Conservation (phyloP, 2,888 invertebrate species). For the Formica aserva region DNA sequence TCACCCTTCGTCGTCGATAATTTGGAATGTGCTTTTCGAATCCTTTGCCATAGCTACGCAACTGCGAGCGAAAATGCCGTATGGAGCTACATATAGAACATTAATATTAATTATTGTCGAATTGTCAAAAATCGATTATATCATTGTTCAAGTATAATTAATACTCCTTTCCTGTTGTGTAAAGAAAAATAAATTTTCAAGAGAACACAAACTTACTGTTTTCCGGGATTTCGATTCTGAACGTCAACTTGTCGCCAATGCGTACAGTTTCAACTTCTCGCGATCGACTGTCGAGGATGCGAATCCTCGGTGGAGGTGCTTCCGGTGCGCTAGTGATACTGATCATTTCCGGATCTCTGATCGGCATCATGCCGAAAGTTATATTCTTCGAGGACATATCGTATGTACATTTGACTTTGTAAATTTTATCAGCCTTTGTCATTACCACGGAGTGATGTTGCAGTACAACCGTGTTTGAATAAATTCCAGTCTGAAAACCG, state of each 20-base stretch:
- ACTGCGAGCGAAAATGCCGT: constrained; percentile 97
- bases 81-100: constrained; percentile 90
- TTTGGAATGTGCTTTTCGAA: constrained; percentile 97
- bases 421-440: constrained; percentile 98
- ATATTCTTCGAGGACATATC: constrained; percentile 98
- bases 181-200: background rate
- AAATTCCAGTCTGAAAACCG: constrained; percentile 93
- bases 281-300: constrained; percentile 94
- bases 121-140: background rate
- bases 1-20: constrained; percentile 97
- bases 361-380: constrained; percentile 99
- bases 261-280: constrained; percentile 97
- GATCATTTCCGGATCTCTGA: constrained; percentile 98
- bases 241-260: constrained; percentile 97
- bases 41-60: constrained; percentile 99
- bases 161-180: background rate
- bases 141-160: background rate
- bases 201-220: constrained; percentile 90
- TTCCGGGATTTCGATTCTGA: constrained; percentile 98
- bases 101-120: constrained; percentile 49
- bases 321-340: constrained; percentile 98
- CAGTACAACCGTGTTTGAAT: constrained; percentile 97
- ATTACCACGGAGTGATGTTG: constrained; percentile 98
- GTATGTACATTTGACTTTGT: constrained; percentile 98
- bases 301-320: constrained; percentile 97